phyloP scores from a whole-genome alignment of 2,113 vertebrate species.

The Callorhinus ursinus region DNA sequence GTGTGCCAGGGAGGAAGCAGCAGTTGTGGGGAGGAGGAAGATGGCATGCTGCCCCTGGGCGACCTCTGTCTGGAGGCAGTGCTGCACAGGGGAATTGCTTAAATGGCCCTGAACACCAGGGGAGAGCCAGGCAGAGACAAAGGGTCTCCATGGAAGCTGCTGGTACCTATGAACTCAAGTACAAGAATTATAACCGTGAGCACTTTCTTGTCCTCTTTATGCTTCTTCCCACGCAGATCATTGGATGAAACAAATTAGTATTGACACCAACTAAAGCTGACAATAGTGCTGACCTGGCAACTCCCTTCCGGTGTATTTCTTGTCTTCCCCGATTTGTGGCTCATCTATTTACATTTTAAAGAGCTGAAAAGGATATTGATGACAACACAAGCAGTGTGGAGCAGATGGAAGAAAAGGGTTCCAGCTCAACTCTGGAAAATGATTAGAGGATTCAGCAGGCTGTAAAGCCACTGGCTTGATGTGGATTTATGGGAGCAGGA shows the following conservation, averaged over 20 bases:
- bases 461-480: background rate
- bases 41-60: background rate
- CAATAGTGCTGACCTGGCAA: background rate
- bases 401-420: background rate
- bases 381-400: background rate
- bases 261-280: conserved; percentile 26
- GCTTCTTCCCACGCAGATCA: background rate
- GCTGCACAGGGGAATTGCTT: background rate
- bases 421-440: background rate
- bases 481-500: background rate
- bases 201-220: background rate
- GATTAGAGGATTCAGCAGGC: background rate
- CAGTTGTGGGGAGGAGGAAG: too few species aligned
- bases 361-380: conserved; percentile 36
- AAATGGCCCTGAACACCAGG: background rate
- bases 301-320: background rate
- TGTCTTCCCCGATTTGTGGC: conserved; percentile 20
- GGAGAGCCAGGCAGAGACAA: background rate
- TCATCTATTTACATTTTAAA: conserved; percentile 44
- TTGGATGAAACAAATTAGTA: conserved; percentile 49
- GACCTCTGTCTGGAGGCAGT: background rate
- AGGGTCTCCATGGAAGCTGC: background rate
- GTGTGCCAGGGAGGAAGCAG: background rate
- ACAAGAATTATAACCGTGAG: background rate
- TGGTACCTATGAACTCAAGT: background rate